Evolutionary conservation across 2,113 vertebrate genomes (phyloP).

Genomic region (Ptychochromis oligacanthus): DNA sequence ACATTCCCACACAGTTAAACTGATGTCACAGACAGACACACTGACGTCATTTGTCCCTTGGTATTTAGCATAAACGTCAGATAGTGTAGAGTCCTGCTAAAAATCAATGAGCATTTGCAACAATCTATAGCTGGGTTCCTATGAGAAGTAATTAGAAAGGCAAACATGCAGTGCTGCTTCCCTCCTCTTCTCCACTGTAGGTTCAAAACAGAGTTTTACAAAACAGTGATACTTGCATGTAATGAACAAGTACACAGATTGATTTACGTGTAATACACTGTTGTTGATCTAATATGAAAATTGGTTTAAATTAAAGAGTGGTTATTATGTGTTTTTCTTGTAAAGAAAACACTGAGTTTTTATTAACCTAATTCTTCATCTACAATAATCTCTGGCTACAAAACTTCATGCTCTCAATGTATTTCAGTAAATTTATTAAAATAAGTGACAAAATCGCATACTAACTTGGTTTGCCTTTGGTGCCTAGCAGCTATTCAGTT

Average conservation of each 20-base stretch:
- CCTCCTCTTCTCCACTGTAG: conserved; percentile 14
- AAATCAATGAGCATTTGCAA: conserved; percentile 76
- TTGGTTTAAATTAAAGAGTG: neutral
- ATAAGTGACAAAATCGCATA: neutral
- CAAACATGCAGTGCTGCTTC: conserved; percentile 52
- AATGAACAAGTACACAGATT: neutral
- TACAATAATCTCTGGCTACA: neutral
- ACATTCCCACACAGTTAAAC: neutral
- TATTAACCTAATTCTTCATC: neutral
- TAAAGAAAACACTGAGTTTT: neutral
- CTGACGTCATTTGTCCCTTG: conserved; percentile 44
- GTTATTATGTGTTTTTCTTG: neutral
- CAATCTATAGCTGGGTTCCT: conserved; percentile 71
- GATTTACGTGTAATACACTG: neutral
- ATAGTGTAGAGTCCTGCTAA: conserved; percentile 50
- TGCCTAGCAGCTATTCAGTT: neutral
- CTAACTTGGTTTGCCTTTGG: neutral
- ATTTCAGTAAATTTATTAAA: neutral
- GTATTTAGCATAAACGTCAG: conserved; percentile 66
- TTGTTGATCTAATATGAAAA: neutral
- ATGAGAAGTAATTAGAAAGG: conserved; percentile 77
- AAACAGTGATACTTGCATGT: neutral
- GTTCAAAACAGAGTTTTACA: conserved; percentile 36
- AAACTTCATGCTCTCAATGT: neutral
- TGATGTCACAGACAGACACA: conserved; percentile 41